Evolutionary conservation across 2,113 vertebrate genomes (phyloP), one percentile per base, ranked within the genome.

Genomic region (Dendrocopos noguchii): DNA sequence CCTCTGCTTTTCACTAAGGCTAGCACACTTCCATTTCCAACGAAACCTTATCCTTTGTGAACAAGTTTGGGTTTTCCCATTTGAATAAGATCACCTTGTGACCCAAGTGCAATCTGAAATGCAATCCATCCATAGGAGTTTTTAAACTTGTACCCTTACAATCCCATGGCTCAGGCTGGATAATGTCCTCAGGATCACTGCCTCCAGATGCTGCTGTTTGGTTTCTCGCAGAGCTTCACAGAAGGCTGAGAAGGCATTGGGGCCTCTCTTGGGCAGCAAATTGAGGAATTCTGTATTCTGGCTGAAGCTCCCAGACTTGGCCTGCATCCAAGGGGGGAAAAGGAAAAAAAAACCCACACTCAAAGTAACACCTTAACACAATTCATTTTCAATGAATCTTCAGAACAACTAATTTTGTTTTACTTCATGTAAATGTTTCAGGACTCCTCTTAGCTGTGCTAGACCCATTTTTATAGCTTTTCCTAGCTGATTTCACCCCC

Each of bases 261-360:
- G 99, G 10, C 99, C 99, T 84, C 99, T 98, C 91, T 99, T 99
- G 36, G 99, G 99, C 76, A 99, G 96, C 44, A 99, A 95, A 47
- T 97, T 96, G 18, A 99, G 97, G 80, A 99, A 97, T 65, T 96
- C 97, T 93, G 97, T 98, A 59, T 98, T 99, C 91, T 98, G 98
- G 94, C 97, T 98, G 3, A 98, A 98, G 80, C 97, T 98, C 10
- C 98, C 98, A 72, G 88, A 84, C 85, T 98, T 97, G 34, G 97
- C 98, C 99, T 99, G 39, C 19, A 71, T 29, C 6, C 83, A 94
- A 22, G 80, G 55, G 31, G 11, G 11, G 11, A 39, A 5, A 57
- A 76, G 52, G 56, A 56, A 61, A 1, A 50, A 50, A 27, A 89
- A 92, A 88, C 80, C 18, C 19, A 46, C 21, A n/a, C 6, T 65